phyloP scores from a whole-genome alignment of 1,140 invertebrate species.

The Belonocnema kinseyi region DNA sequence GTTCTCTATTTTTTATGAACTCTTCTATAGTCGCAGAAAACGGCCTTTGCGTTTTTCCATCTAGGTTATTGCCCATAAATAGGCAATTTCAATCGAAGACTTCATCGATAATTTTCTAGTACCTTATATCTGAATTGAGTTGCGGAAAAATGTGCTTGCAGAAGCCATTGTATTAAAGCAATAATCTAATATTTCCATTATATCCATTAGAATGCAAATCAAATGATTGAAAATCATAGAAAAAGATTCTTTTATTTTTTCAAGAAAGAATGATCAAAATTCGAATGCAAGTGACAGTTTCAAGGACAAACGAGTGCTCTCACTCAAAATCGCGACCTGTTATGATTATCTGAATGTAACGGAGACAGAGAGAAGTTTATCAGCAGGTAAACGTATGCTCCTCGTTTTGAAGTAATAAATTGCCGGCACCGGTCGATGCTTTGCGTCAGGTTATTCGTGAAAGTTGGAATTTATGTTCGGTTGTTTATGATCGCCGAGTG shows the following conservation, averaged over 20 bases:
- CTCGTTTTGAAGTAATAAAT: conserved; percentile 75
- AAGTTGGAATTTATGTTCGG: conserved; percentile 76
- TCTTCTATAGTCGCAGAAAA: conserved; percentile 22
- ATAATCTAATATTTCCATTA: too few species aligned
- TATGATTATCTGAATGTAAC: conserved; percentile 61
- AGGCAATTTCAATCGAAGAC: conserved; percentile 18
- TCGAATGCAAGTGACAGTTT: too few species aligned
- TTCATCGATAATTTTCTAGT: conserved; percentile 9
- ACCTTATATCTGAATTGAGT: neutral
- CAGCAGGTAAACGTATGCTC: conserved; percentile 66
- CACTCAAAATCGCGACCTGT: conserved; percentile 59
- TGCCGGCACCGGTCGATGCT: conserved; percentile 70
- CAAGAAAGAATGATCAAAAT: too few species aligned
- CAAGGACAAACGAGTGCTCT: conserved; percentile 14
- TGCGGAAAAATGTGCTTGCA: neutral
- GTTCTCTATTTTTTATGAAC: conserved; percentile 19
- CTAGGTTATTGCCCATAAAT: conserved; percentile 26
- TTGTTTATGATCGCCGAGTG: conserved; percentile 76
- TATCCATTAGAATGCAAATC: too few species aligned
- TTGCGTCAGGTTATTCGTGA: conserved; percentile 75
- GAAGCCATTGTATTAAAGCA: too few species aligned
- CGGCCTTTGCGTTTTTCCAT: conserved; percentile 1
- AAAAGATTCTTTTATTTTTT: too few species aligned
- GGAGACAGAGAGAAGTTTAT: conserved; percentile 63
- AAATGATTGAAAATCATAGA: too few species aligned